These are phyloP conservation scores for Chrysotoxum bicinctum DNA, from an alignment of 2,888 invertebrate species.

Conservation along the genomic window DNA sequence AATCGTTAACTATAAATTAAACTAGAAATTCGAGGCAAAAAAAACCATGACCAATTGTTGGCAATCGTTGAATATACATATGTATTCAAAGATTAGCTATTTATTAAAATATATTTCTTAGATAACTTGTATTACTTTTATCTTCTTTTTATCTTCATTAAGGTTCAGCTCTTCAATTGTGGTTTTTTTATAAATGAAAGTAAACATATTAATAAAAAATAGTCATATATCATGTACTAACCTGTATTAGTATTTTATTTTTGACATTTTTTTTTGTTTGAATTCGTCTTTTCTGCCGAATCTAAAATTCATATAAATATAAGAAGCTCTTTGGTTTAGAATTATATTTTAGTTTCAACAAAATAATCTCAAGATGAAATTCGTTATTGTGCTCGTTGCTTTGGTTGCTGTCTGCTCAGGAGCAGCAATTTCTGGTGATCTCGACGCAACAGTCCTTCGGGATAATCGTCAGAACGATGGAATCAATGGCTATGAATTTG, in stretches of 20 bases:
- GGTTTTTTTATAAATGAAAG: neutral
- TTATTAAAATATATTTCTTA: neutral
- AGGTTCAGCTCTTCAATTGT: neutral
- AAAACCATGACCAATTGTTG: neutral
- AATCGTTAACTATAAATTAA: too few species aligned
- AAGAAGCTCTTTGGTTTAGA: neutral
- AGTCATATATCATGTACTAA: slow-evolving; percentile 2
- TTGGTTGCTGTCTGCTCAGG: slow-evolving; percentile 76
- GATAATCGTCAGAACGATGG: slow-evolving; percentile 48
- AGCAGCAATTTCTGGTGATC: slow-evolving; percentile 46
- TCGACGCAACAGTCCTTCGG: slow-evolving; percentile 83
- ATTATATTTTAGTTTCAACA: slow-evolving; percentile 42
- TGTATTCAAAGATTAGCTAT: neutral
- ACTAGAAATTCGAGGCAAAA: too few species aligned
- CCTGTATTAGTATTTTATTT: neutral
- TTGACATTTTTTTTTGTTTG: slow-evolving; percentile 19
- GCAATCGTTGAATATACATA: neutral
- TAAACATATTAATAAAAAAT: slow-evolving; percentile 1
- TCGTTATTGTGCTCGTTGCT: slow-evolving; percentile 78
- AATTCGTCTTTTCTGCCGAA: neutral
- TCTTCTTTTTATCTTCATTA: neutral
- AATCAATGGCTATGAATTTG: slow-evolving; percentile 41
- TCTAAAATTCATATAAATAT: slow-evolving; percentile 53
- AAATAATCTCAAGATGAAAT: slow-evolving; percentile 77
- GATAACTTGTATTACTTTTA: slow-evolving; percentile 1